These are phyloP conservation scores for Leptinotarsa rubiginosa DNA, from an alignment of 2,888 invertebrate species.

Conservation along the genomic window DNA sequence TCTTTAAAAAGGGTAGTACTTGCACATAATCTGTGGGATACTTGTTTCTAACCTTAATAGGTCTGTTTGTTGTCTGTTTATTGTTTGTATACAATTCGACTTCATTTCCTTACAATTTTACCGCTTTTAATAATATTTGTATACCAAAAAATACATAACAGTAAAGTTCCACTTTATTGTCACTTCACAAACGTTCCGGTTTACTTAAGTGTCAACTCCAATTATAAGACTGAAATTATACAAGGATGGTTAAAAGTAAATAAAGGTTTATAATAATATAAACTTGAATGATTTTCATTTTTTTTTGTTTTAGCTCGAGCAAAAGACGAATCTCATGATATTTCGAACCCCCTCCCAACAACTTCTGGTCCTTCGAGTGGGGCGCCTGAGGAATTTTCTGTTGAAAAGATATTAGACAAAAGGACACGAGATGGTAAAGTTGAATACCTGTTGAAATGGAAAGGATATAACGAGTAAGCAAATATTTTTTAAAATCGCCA, in stretches of 20 bases:
- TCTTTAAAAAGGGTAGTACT: no score
- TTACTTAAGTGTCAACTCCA: no score
- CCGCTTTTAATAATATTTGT: no score
- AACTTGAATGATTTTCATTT: background rate
- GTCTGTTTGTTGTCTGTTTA: no score
- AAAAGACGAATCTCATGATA: slow-evolving; percentile 21
- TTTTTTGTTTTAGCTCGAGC: slow-evolving; percentile 15
- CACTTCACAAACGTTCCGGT: no score
- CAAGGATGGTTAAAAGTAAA: slow-evolving; percentile 21
- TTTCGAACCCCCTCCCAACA: slow-evolving; percentile 11
- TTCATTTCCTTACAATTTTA: no score
- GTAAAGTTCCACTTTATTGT: no score
- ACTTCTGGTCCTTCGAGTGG: slow-evolving; percentile 26
- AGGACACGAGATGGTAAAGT: slow-evolving; percentile 77
- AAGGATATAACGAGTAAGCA: slow-evolving; percentile 74
- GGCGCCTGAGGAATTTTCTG: slow-evolving; percentile 75
- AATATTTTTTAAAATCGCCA: background rate
- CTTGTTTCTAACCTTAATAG: no score
- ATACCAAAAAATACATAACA: no score
- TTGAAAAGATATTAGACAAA: slow-evolving; percentile 81
- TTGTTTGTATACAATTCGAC: no score
- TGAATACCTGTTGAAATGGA: slow-evolving; percentile 76
- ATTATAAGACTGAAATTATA: no score
- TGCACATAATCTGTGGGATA: no score
- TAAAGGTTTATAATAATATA: background rate